Evolutionary conservation across 23 tunicate genomes (phyloP), one percentile per base, ranked within the genome.

Genomic region (Diplosoma virens): DNA sequence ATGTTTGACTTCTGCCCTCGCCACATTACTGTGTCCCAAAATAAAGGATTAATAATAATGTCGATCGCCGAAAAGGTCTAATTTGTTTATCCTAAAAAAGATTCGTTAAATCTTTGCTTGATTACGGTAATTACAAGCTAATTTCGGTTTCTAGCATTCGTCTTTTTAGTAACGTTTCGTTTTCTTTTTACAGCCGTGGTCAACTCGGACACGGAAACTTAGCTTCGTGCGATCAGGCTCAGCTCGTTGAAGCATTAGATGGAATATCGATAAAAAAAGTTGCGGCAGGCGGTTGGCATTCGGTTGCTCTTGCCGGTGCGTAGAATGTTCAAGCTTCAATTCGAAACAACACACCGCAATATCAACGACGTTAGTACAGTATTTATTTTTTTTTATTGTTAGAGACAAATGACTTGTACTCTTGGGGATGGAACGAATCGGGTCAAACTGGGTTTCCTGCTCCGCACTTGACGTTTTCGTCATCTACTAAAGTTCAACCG

Each of bases 351-450:
- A n/a, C n/a, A n/a, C n/a, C n/a, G n/a, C n/a, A n/a, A n/a, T n/a
- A 9, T 41, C 50, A 41, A 14, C 14, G 50, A 9, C 14, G 50
- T 14, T 14, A 7, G 50, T 41, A 14, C 14, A 7, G 9, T 7
- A 7, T 41, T 41, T 41, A 41, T 7, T 41, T 41, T 41, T 41
- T 41, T 41, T 61, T 61, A 29, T 61, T 41, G 6, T 27, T 47
- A 90, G 97, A 79, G 16, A 66, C 90, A 14, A 66, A 88, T 56
- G 97, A 90, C 37, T 41, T 90, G 3, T 90, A 90, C 68, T 25
- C 67, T 11, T 90, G 97, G 97, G 97, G 97, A 0, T 90, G 97
- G 97, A 90, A 90, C 32, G 86, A 90, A 50, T 69, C 79, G 0
- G 97, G 97, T 3, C 97, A 90, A 47, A 81, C 83, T 5, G 97